These are phyloP conservation scores for Pardalotus punctatus DNA, from an alignment of 2,113 vertebrate species.

Conservation along the genomic window DNA sequence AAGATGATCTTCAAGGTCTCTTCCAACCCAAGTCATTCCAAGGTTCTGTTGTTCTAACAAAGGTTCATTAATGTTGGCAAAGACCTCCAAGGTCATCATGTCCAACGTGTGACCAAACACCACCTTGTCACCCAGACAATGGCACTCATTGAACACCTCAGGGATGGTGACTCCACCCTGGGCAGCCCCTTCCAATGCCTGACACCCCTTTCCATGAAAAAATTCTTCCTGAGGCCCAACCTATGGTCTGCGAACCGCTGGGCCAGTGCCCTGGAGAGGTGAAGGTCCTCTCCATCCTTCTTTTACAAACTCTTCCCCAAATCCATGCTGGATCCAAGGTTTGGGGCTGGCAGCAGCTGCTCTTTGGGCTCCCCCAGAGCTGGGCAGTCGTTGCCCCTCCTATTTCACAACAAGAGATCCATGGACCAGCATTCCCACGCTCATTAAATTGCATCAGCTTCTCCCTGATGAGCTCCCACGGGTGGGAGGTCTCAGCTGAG, in stretches of 20 bases:
- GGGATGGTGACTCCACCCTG: not conserved
- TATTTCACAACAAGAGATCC: fast-evolving
- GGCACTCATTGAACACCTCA: not conserved
- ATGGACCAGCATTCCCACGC: fast-evolving
- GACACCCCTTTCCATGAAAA: not conserved
- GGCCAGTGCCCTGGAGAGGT: not conserved
- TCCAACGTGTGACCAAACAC: not conserved
- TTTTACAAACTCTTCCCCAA: not conserved
- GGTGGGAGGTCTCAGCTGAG: not conserved
- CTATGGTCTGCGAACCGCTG: not conserved
- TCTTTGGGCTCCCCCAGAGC: not conserved
- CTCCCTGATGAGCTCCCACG: not conserved
- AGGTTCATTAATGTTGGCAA: not conserved
- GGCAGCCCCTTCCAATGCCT: not conserved
- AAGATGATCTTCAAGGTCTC: not conserved
- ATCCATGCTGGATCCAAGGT: too few species aligned
- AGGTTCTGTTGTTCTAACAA: not conserved
- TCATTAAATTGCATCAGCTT: not conserved
- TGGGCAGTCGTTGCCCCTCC: not conserved
- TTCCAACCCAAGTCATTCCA: not conserved
- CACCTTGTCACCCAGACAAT: not conserved
- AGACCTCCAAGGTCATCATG: not conserved
- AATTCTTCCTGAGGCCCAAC: not conserved
- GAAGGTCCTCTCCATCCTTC: not conserved
- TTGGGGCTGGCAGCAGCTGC: not conserved